These are phyloP conservation scores for Pemphredon lugubris DNA, from an alignment of 2,888 invertebrate species.

Conservation along the genomic window DNA sequence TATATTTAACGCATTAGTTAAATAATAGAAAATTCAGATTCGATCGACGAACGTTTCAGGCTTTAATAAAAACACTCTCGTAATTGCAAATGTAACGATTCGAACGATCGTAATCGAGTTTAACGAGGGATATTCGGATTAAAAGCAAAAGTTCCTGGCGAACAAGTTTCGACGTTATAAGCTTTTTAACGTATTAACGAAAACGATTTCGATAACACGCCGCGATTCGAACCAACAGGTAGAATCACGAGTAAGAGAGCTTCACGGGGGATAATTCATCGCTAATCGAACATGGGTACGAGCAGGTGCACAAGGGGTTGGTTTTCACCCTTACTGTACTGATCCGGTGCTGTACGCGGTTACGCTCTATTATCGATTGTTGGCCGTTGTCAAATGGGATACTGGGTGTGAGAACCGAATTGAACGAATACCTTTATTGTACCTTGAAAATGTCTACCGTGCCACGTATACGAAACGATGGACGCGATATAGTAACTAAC, in stretches of 20 bases:
- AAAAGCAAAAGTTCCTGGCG: no score
- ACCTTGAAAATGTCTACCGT: constrained; percentile 14
- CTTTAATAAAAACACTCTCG: no score
- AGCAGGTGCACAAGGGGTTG: constrained; percentile 67
- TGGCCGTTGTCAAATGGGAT: constrained; percentile 55
- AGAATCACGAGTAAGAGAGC: constrained; percentile 60
- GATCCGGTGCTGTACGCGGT: constrained; percentile 52
- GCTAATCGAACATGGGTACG: constrained; percentile 71
- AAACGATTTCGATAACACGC: constrained; percentile 23
- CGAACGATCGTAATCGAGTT: no score
- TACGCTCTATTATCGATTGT: constrained; percentile 62
- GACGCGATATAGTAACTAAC: not conserved
- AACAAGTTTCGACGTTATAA: not conserved
- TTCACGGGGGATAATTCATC: constrained; percentile 67
- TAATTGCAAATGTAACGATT: no score
- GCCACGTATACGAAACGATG: not conserved
- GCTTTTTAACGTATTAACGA: not conserved
- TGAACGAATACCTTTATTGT: constrained; percentile 23
- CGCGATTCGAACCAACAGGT: constrained; percentile 65
- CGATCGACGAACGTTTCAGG: no score
- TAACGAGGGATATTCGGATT: no score
- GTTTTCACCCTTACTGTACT: constrained; percentile 59
- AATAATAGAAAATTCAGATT: no score
- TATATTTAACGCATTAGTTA: no score
- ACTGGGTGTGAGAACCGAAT: constrained; percentile 23